Percentiles rank a stretch among this genome's conserved stretches.
phyloP scores from a whole-genome alignment of 2,888 invertebrate genomes.

The Plebejus argus region DNA sequence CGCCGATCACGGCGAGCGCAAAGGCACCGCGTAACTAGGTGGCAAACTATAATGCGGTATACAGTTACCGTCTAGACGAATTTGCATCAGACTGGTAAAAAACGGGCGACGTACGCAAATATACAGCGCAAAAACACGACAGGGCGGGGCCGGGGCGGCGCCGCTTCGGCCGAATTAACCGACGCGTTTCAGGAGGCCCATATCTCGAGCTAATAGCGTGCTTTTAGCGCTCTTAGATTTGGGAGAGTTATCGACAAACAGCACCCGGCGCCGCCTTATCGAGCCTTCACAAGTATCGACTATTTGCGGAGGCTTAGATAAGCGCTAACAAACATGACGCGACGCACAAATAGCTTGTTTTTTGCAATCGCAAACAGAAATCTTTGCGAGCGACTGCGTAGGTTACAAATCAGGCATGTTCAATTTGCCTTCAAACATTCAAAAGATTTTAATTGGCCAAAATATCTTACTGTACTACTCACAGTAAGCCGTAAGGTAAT shows the following conservation, averaged over 20 bases:
- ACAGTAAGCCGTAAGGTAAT: not conserved
- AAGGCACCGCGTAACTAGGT: conserved; percentile 74
- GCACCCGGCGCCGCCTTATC: conserved; percentile 78
- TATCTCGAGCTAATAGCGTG: conserved; percentile 63
- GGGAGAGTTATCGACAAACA: conserved; percentile 53
- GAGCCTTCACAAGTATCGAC: conserved; percentile 66
- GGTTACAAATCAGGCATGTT: not conserved
- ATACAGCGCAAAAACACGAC: conserved; percentile 76
- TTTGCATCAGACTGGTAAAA: conserved; percentile 66
- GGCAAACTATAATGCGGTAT: conserved; percentile 51
- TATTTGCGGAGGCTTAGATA: conserved; percentile 74
- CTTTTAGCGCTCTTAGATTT: conserved; percentile 75
- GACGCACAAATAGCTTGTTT: conserved; percentile 38
- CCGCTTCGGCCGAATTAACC: conserved; percentile 55
- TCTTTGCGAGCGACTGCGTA: not conserved
- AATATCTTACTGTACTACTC: not conserved
- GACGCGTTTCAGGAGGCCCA: conserved; percentile 61
- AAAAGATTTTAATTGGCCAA: not conserved
- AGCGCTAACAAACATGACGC: conserved; percentile 46
- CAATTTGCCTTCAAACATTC: not conserved
- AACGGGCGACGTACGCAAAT: conserved; percentile 77
- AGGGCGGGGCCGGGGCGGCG: conserved; percentile 75
- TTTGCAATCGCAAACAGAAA: not conserved
- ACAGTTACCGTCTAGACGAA: conserved; percentile 51
- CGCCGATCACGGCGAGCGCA: conserved; percentile 62